These are phyloP conservation scores for Macrophya annulata DNA, from an alignment of 2,888 invertebrate species.

Conservation along the genomic window DNA sequence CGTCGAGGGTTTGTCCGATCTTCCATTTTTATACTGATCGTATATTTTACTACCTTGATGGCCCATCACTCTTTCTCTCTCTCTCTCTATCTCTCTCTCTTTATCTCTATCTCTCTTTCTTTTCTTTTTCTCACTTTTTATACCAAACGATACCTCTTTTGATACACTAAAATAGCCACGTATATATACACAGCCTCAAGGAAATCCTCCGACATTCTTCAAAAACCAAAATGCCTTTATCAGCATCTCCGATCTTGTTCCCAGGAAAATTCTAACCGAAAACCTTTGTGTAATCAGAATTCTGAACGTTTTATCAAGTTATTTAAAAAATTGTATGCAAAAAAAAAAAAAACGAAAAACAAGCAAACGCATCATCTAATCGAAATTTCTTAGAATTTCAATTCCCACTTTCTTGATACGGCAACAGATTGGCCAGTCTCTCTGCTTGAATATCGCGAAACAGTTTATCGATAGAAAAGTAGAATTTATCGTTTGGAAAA, in stretches of 20 bases:
- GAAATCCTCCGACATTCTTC: not conserved
- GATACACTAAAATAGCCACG: not conserved
- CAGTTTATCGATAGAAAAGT: not conserved
- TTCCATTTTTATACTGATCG: constrained; percentile 42
- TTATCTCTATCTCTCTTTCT: not conserved
- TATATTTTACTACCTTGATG: constrained; percentile 34
- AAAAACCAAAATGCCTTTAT: not conserved
- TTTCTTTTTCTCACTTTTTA: not conserved
- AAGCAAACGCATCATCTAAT: too few species aligned
- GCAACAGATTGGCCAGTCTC: too few species aligned
- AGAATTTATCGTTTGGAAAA: not conserved
- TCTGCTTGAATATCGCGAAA: not conserved
- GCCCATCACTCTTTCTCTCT: not conserved
- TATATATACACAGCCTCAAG: not conserved
- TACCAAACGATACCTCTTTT: not conserved
- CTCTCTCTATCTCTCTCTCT: not conserved
- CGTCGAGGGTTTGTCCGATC: constrained; percentile 22
- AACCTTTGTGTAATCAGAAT: too few species aligned
- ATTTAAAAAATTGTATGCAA: too few species aligned
- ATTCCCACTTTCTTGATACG: too few species aligned
- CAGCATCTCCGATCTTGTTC: not conserved
- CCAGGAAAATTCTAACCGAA: too few species aligned
- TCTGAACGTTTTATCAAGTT: not conserved
- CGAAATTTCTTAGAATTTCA: too few species aligned
- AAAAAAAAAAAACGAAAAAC: too few species aligned